Base-by-base conservation (phyloP, 2,888 invertebrate species). In the Salpingus planirostris region DNA sequence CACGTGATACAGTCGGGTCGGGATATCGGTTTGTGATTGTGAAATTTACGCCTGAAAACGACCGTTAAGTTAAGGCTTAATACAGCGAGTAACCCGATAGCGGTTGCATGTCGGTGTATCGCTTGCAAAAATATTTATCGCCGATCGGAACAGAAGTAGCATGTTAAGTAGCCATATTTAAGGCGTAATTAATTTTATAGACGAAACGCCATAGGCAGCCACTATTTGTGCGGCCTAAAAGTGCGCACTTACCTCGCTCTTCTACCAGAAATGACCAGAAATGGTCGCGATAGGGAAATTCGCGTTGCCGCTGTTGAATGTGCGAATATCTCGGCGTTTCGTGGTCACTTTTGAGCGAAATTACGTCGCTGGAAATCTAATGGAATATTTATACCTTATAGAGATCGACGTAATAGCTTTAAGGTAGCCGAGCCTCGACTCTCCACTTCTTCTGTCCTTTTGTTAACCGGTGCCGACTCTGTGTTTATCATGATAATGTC, bases 141-240 rank as follows among this genome's bases (percentile, higher is more conserved):
- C 11, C 31, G 43, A 50, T 52, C 52, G 40, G 38, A 47, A 51
- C 52, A 49, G 47, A 50, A 47, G 49, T 52, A 51, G 54, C 54
- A 52, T 54, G 54, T 39, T 49, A 52, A 53, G 52, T 51, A 46
- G 52, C 48, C 33, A 53, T 52, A 53, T 53, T 53, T 51, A 53
- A 54, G 42, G 35, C 36, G 40, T 48, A 50, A 54, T 54, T 52
- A 52, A 52, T 53, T 52, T 44, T 26, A 24, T 11, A 22, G 34
- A 25, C 33, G n/a, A n/a, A 24, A 28, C 13, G 14, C 23, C 18
- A 11, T 28, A 33, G 27, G 26, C 21, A 27, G n/a, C n/a, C n/a
- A n/a, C n/a, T n/a, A n/a, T n/a, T n/a, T n/a, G n/a, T n/a, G n/a
- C n/a, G n/a, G n/a, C n/a, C n/a, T n/a, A n/a, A n/a, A n/a, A n/a